Evolutionary conservation across 2,113 vertebrate genomes (phyloP).

Genomic region (Sturnus vulgaris): DNA sequence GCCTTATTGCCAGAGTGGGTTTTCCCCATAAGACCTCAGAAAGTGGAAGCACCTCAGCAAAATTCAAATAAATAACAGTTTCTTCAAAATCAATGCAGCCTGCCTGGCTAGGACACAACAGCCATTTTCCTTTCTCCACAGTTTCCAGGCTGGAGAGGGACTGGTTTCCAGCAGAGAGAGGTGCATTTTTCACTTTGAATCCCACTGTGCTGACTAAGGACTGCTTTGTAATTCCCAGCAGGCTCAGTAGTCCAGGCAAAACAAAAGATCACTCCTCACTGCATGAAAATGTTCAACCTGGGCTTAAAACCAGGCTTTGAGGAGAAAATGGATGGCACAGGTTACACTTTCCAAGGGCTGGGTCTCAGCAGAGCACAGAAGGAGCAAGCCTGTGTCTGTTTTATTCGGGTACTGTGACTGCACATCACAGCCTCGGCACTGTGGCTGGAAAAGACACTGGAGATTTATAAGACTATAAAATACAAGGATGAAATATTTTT

Average conservation of each 20-base stretch:
- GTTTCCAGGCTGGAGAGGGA: not conserved
- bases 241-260: not conserved
- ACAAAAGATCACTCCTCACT: not conserved
- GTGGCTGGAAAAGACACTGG: constrained; percentile 9
- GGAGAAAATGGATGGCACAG: not conserved
- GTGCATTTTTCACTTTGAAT: not conserved
- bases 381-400: not conserved
- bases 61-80: not conserved
- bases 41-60: not conserved
- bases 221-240: not conserved
- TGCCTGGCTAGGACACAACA: not conserved
- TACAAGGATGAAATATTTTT: constrained; percentile 46
- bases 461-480: constrained; percentile 51
- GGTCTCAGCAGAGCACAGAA: not conserved
- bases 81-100: not conserved
- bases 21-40: not conserved
- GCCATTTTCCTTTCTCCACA: not conserved
- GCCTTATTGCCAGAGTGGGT: not conserved
- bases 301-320: not conserved
- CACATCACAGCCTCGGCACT: not conserved
- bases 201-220: not conserved
- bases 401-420: not conserved
- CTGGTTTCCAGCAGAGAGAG: not conserved
- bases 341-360: not conserved
- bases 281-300: not conserved